Conservation (phyloP, 2,797 vertebrate species). For the Enteromius afrohamiltoni region DNA sequence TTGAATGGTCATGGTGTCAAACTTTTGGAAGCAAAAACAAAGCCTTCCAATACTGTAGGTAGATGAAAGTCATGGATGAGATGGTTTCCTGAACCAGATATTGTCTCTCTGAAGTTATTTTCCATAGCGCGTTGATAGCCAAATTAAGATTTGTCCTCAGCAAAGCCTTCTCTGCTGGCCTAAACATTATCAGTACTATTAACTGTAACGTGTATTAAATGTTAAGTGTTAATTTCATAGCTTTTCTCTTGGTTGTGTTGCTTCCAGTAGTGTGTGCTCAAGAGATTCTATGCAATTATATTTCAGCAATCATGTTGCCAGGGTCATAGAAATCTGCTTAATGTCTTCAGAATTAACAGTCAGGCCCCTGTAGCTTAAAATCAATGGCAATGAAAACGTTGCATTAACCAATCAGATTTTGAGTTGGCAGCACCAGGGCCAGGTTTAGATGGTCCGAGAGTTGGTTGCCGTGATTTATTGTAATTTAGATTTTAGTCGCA, state of each 20-base stretch:
- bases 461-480: too few relatives aligned
- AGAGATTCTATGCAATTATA: neutral
- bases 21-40: neutral
- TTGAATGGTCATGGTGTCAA: conserved; percentile 22
- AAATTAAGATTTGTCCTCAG: neutral
- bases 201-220: too few relatives aligned
- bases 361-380: neutral
- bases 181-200: too few relatives aligned
- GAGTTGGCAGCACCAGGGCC: neutral
- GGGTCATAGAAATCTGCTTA: neutral
- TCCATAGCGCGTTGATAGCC: neutral
- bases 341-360: neutral
- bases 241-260: too few relatives aligned
- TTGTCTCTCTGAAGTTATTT: neutral
- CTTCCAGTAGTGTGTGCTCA: too few relatives aligned
- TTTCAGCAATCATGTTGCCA: neutral
- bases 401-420: neutral
- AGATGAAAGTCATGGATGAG: conserved; percentile 31
- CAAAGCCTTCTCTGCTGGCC: too few relatives aligned
- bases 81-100: neutral
- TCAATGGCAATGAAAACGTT: neutral
- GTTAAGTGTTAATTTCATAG: too few relatives aligned
- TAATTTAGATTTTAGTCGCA: too few relatives aligned
- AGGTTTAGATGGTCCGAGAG: neutral
- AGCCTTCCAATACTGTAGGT: neutral